Base-by-base conservation (phyloP, 1,140 invertebrate species). In the Lutraria rhynchaena region DNA sequence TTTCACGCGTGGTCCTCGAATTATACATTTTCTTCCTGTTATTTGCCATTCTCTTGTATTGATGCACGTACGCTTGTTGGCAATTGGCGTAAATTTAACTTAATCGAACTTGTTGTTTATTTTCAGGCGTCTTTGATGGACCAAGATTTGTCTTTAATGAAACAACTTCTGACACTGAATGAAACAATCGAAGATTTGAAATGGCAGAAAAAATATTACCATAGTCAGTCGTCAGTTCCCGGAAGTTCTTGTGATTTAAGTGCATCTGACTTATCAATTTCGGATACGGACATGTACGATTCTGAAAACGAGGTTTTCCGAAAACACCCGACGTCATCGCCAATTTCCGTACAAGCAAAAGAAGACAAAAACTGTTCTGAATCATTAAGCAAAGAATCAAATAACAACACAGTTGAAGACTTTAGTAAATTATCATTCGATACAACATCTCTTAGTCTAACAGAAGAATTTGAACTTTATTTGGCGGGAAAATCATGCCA, bases 101-200 rank as follows among this genome's bases (percentile, higher is more conserved):
- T 4, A 13, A 35, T 0, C 17, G 31, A 53, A 60, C 69, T 29
- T 24, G 51, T 67, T 76, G 24, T 78, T 27, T 73, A 29, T 61
- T 86, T 86, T 24, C 78, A 89, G 88, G 80, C 81, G 5, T 89
- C 88, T 11, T 61, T 89, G 63, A 89, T 89, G 84, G 88, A 89
- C 57, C 88, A 88, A 53, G 88, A 89, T 81, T 80, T 89, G 24
- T 86, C 85, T 1, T 81, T 89, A 78, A 89, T 89, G 88, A 87
- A 88, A 37, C 87, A 88, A 51, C 85, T 89, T 27, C 87, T 89
- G 22, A 89, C 86, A 3, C 75, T 89, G 41, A 89, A 89, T 63
- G 88, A 89, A 75, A 82, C 84, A 11, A 88, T 89, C 41, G 88
- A 89, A 63, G 88, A 89, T 27, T 81, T 89, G 37, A 89, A 89